phyloP scores from a whole-genome alignment of 2,113 vertebrate genomes.

The Pseudopodoces humilis region DNA sequence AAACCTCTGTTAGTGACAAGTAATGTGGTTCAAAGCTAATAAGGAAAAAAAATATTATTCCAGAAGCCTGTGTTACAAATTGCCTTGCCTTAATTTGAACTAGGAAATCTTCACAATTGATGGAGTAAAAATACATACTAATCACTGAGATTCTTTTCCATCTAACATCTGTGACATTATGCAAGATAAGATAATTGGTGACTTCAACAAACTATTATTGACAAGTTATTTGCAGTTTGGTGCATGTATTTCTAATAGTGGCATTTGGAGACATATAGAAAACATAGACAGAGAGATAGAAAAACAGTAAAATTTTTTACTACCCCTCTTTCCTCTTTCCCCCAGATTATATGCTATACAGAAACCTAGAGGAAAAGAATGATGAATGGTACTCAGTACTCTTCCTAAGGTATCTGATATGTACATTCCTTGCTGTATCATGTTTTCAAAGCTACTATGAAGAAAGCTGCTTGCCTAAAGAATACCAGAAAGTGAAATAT shows the following conservation, averaged over 20 bases:
- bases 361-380: not conserved
- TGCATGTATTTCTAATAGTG: not conserved
- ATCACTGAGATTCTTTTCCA: not conserved
- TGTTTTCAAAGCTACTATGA: conserved; percentile 6
- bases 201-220: not conserved
- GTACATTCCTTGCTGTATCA: not conserved
- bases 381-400: not conserved
- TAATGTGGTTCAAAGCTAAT: not conserved
- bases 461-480: conserved; percentile 22
- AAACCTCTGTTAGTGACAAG: not conserved
- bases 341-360: not conserved
- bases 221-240: not conserved
- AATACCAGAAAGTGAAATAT: conserved; percentile 37
- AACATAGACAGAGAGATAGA: not conserved
- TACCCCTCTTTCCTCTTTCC: not conserved
- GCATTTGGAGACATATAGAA: not conserved
- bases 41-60: not conserved
- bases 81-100: not conserved
- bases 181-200: not conserved
- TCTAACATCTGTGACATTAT: not conserved
- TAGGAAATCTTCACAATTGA: not conserved
- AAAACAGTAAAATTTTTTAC: not conserved
- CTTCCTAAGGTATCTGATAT: not conserved
- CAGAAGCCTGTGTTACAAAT: not conserved
- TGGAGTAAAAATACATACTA: not conserved